These are phyloP conservation scores for Brachynemurus nebulosus DNA, from an alignment of 2,888 invertebrate species.

Conservation along the genomic window DNA sequence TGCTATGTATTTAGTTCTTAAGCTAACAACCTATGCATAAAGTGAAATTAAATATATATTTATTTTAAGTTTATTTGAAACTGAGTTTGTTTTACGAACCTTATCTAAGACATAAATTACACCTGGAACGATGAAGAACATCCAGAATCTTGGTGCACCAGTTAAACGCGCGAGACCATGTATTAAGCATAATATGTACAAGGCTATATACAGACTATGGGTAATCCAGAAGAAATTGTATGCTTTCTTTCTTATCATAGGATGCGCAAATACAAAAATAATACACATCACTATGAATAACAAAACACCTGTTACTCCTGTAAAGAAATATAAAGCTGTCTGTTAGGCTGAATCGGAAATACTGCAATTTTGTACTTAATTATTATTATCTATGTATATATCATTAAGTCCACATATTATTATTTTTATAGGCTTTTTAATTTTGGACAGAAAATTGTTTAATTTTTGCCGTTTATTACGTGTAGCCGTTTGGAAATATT, in stretches of 20 bases:
- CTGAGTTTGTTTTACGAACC: constrained; percentile 30
- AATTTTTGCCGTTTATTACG: too few relatives aligned
- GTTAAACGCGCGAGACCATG: constrained; percentile 86
- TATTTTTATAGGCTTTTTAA: too few relatives aligned
- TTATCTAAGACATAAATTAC: constrained; percentile 82
- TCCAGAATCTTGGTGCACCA: constrained; percentile 85
- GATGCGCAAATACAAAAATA: constrained; percentile 94
- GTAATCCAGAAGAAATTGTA: constrained; percentile 94
- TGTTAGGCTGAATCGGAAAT: too few relatives aligned
- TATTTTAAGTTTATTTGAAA: neutral
- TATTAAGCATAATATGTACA: constrained; percentile 75
- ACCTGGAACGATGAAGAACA: constrained; percentile 85
- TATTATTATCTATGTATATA: too few relatives aligned
- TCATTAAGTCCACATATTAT: too few relatives aligned
- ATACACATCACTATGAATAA: constrained; percentile 85
- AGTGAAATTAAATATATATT: constrained; percentile 15
- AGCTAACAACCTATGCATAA: constrained; percentile 77
- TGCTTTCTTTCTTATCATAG: constrained; percentile 79
- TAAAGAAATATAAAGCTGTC: too few relatives aligned
- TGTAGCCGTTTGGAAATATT: too few relatives aligned
- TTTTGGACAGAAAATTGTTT: too few relatives aligned
- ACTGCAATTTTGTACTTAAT: too few relatives aligned
- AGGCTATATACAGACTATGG: constrained; percentile 73
- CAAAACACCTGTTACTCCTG: constrained; percentile 75
- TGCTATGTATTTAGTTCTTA: constrained; percentile 82